Base-by-base conservation (phyloP, 2,113 vertebrate species). In the Anguilla japonica region DNA sequence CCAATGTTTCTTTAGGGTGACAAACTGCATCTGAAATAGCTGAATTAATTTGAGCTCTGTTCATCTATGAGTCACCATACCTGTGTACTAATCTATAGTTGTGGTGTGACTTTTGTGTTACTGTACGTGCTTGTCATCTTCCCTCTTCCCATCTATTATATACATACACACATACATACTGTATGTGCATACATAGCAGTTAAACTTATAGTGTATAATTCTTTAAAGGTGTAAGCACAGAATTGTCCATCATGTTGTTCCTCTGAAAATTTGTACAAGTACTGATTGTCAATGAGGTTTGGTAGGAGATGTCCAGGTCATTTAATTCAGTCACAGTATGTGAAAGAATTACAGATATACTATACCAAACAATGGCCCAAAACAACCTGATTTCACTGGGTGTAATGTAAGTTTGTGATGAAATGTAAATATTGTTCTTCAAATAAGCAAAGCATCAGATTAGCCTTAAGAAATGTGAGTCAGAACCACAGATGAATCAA, bases 401-500 rank as follows among this genome's bases (percentile, higher is more conserved):
- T 34, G 34, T 34, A 34, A 34, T 46, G 8, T 46, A 4, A 46
- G 4, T 46, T 46, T 53, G 50, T 34, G 8, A 53, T 14, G 8
- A 2, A 53, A 26, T 67, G 60, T 67, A 67, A 20, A 5, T 67
- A 20, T 26, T 20, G 18, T 67, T 67, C 60, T 22, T 67, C 20
- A 67, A 67, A 67, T 11, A 60, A 60, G 43, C 43, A 46, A 60
- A 34, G 34, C 34, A 34, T 60, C 57, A 60, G 14, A 60, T 60
- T 60, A 18, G 57, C 57, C 57, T 26, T 20, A 2, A 56, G 39
- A 79, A 82, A 67, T 41, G 15, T 26, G 81, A 81, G 79, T 43
- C 29, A 83, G 87, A 67, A 88, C 88, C 79, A 89, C 90, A 91
- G 89, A 92, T 87, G 91, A 92, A 88, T 92, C 88, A 1, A 85